phyloP scores from a whole-genome alignment of 2,113 vertebrate species.

The Pogona vitticeps region DNA sequence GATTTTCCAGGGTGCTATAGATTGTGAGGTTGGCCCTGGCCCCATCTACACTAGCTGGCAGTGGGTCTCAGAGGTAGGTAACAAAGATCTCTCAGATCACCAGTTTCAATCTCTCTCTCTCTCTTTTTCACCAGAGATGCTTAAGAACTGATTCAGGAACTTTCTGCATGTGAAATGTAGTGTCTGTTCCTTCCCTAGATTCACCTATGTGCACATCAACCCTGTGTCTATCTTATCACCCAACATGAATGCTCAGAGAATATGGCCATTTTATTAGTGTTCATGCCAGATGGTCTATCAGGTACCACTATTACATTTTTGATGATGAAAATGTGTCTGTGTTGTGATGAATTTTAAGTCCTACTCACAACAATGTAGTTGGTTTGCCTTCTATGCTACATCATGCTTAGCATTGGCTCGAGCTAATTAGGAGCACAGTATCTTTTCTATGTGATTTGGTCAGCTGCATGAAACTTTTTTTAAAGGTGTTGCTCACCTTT shows the following conservation, averaged over 20 bases:
- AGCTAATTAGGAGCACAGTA: neutral
- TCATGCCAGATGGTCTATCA: neutral
- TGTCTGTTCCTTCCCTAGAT: neutral
- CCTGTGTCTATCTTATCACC: no score
- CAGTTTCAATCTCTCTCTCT: neutral
- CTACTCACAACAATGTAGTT: neutral
- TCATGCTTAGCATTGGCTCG: neutral
- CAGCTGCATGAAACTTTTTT: neutral
- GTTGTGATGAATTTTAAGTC: neutral
- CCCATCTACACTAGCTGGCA: neutral
- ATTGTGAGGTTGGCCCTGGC: no score
- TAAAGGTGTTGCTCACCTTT: neutral
- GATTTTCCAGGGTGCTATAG: no score
- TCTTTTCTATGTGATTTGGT: slow-evolving; percentile 3
- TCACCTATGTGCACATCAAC: no score
- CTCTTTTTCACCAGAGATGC: neutral
- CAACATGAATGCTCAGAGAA: neutral
- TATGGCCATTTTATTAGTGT: neutral
- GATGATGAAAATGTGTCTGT: neutral
- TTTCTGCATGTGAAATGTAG: neutral
- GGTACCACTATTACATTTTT: neutral
- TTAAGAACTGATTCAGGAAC: neutral
- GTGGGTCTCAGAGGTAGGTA: neutral
- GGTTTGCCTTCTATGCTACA: neutral
- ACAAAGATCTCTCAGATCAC: neutral